Evolutionary conservation across 1,140 invertebrate genomes (phyloP).

Genomic region (Pseudomyrmex concolor): DNA sequence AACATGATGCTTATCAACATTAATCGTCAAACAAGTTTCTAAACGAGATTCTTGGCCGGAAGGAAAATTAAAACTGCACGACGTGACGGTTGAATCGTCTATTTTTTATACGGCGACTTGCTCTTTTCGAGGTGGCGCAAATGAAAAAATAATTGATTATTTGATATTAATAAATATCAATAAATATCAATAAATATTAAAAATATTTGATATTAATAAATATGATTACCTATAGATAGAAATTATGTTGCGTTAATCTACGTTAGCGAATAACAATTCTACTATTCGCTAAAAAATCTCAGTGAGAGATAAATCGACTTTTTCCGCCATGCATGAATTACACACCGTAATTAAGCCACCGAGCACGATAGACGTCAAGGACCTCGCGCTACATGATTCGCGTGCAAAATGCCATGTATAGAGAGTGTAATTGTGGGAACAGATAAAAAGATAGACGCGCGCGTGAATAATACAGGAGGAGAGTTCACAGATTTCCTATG

Average conservation of each 20-base stretch:
- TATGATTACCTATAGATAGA: too few relatives aligned
- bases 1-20: background rate
- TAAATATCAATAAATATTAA: background rate
- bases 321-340: slow-evolving; percentile 15
- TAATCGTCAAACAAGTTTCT: slow-evolving; percentile 16
- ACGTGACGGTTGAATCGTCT: background rate
- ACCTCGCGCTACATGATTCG: slow-evolving; percentile 29
- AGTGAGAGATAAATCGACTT: background rate
- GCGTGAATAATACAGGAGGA: slow-evolving; percentile 17
- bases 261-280: too few relatives aligned
- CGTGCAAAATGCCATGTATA: slow-evolving; percentile 41
- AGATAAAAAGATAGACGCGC: slow-evolving; percentile 34
- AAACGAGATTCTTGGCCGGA: background rate
- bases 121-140: background rate
- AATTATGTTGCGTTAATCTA: background rate
- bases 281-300: background rate
- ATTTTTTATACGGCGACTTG: background rate
- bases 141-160: background rate
- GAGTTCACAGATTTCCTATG: slow-evolving; percentile 55
- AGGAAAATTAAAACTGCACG: background rate
- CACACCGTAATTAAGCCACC: slow-evolving; percentile 15
- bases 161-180: slow-evolving; percentile 3
- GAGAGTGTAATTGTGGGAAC: slow-evolving; percentile 52
- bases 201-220: background rate
- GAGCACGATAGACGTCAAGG: slow-evolving; percentile 38